Evolutionary conservation across 1,140 invertebrate species (phyloP).

Genomic region (Conus betulinus): DNA sequence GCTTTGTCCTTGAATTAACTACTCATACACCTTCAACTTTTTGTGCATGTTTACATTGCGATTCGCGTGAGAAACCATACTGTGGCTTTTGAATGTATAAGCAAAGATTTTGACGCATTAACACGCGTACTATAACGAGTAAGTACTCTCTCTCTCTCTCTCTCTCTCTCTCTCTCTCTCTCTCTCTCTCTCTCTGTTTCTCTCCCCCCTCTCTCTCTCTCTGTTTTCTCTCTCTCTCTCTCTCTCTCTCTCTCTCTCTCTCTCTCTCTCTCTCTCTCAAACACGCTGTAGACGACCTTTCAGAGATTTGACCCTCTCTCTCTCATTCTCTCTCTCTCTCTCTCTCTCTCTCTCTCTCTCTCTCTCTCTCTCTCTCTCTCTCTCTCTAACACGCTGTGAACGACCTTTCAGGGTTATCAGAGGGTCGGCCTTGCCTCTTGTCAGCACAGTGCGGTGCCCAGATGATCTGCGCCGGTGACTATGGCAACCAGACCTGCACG

Average conservation of each 20-base stretch:
- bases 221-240: not conserved
- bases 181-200: not conserved
- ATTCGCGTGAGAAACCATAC: no score
- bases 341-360: conserved; percentile 15
- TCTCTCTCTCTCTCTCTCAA: not conserved
- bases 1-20: no score
- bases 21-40: no score
- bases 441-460: not conserved
- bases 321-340: not conserved
- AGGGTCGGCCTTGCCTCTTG: not conserved
- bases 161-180: not conserved
- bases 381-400: not conserved
- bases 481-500: conserved; percentile 9
- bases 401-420: not conserved
- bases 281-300: no score
- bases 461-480: conserved; percentile 2
- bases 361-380: not conserved
- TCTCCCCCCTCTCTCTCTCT: no score
- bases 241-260: not conserved
- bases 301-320: not conserved
- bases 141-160: not conserved
- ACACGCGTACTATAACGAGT: not conserved
- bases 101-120: no score
- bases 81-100: no score
- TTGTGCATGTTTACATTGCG: no score